These are phyloP conservation scores for Eonycteris spelaea DNA, from an alignment of 2,113 vertebrate genomes.

Conservation along the genomic window DNA sequence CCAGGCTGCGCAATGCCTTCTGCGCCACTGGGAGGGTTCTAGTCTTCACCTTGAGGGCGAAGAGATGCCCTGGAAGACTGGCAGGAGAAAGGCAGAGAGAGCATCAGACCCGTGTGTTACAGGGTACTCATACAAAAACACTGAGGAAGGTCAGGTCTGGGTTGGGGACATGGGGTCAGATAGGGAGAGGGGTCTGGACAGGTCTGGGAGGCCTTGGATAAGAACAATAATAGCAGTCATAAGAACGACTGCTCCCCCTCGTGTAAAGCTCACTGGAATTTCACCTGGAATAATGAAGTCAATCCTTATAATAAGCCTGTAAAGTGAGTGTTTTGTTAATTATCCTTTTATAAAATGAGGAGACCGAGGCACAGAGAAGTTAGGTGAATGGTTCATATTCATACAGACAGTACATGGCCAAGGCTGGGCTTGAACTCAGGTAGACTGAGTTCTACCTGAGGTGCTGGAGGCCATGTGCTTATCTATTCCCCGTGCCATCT, in stretches of 20 bases:
- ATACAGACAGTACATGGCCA: not conserved
- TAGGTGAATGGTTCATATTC: not conserved
- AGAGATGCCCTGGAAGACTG: too few relatives aligned
- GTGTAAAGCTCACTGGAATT: not conserved
- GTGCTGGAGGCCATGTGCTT: not conserved
- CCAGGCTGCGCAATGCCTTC: not conserved
- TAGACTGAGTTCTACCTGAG: too few relatives aligned
- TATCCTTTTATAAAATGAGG: not conserved
- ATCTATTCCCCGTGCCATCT: not conserved
- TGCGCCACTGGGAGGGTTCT: rapidly evolving
- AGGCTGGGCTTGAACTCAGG: not conserved
- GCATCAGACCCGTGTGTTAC: not conserved
- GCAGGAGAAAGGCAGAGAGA: not conserved
- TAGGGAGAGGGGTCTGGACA: not conserved
- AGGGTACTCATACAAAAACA: not conserved
- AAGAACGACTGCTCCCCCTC: not conserved
- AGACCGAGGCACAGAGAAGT: not conserved
- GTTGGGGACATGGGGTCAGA: not conserved
- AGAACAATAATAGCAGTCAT: not conserved
- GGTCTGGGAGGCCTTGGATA: not conserved
- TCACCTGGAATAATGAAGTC: not conserved
- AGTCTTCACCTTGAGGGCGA: not conserved
- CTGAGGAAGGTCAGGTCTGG: not conserved
- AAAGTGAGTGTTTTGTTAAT: not conserved
- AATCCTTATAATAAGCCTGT: too few relatives aligned